phyloP scores from a whole-genome alignment of 1,140 invertebrate genomes.

The Agrilus planipennis region DNA sequence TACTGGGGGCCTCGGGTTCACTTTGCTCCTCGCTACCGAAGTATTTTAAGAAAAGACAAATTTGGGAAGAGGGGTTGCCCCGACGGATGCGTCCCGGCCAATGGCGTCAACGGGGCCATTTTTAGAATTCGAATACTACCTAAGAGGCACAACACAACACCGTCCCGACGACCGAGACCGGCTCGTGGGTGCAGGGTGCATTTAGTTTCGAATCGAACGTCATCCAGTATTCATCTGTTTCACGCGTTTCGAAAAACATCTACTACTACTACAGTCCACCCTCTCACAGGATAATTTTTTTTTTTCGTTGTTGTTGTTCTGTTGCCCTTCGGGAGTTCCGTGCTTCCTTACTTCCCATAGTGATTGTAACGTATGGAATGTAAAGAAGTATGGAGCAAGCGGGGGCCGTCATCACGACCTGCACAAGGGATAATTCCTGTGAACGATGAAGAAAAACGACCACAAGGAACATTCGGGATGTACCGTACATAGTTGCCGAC shows the following conservation, averaged over 20 bases:
- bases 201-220: slow-evolving; percentile 33
- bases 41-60: slow-evolving; percentile 73
- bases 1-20: too few species aligned
- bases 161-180: too few species aligned
- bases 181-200: slow-evolving; percentile 26
- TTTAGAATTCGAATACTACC: slow-evolving; percentile 42
- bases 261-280: too few species aligned
- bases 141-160: slow-evolving; percentile 21
- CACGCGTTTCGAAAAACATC: too few species aligned
- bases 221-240: slow-evolving; percentile 22
- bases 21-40: slow-evolving; percentile 44
- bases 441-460: too few species aligned
- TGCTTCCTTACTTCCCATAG: slow-evolving; percentile 96
- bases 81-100: slow-evolving; percentile 22
- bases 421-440: too few species aligned
- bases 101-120: slow-evolving; percentile 38
- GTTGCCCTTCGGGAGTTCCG: slow-evolving; percentile 59
- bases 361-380: slow-evolving; percentile 82
- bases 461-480: too few species aligned
- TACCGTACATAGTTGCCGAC: too few species aligned
- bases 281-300: background rate
- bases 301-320: background rate
- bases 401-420: slow-evolving; percentile 23
- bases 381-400: slow-evolving; percentile 92
- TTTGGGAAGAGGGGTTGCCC: slow-evolving; percentile 47